Evolutionary conservation across 2,797 vertebrate species (phyloP), one percentile per base, ranked within the genome.

Genomic region (Echeneis naucrates): DNA sequence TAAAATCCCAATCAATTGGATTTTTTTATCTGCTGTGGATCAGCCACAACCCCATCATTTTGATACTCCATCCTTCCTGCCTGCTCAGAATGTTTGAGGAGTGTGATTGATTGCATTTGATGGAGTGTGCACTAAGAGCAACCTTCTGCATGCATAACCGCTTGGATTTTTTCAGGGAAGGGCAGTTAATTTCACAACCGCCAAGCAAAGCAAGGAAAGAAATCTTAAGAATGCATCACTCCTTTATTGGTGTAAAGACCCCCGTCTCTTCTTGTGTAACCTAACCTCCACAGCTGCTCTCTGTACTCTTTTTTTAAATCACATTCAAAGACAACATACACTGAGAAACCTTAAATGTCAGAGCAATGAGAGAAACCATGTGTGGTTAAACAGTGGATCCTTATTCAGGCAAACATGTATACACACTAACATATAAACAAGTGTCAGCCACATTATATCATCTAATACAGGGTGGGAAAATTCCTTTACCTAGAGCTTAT

Each of bases 41-140:
- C 82, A 85, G 77, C 33, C 44, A 19, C 80, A 75, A 66, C 59
- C 80, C 75, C 57, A 71, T 87, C 64, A 78, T 85, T 86, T 77
- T 80, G 63, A 85, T 86, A 87, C 71, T 54, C 75, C 76, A 69
- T 85, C 82, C 79, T 83, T 77, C 74, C 83, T 81, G 75, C 75
- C 73, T 76, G 69, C 73, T 79, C 80, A 68, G 67, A 84, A 86
- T 87, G 83, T 85, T 75, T 86, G 75, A 88, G 78, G 64, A 66
- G 62, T 67, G 67, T 84, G 88, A 90, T 89, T 89, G 90, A 90
- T 93, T 27, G 61, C 27, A 72, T 81, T 82, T 85, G 85, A 87
- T 85, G 81, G 82, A 77, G 82, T 83, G 85, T 80, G 74, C 58
- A 63, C 59, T 77, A 66, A 87, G 88, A 88, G 73, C 77, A 81